These are phyloP conservation scores for Rhinopomastus cyanomelas DNA, from an alignment of 2,113 vertebrate species.

Conservation along the genomic window DNA sequence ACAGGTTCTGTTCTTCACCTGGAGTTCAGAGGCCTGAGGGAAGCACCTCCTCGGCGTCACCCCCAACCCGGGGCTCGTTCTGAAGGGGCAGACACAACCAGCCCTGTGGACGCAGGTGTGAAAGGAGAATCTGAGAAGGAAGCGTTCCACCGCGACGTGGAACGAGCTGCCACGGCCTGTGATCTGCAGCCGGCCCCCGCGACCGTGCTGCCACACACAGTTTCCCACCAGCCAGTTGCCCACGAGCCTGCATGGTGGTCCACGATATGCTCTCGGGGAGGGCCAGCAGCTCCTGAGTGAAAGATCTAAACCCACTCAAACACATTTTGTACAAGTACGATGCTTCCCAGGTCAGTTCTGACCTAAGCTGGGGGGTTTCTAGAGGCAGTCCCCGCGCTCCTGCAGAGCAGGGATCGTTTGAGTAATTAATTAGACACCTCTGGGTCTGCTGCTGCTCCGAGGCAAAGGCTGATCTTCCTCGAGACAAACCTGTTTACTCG, in stretches of 20 bases:
- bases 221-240: not conserved
- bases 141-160: not conserved
- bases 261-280: not conserved
- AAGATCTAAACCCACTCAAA: not conserved
- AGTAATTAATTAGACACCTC: not conserved
- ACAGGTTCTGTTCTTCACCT: not conserved
- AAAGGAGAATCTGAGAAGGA: not conserved
- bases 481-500: not conserved
- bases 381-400: not conserved
- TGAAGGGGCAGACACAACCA: fast-evolving
- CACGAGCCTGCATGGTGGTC: slow-evolving; percentile 15
- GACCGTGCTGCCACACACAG: not conserved
- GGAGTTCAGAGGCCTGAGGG: not conserved
- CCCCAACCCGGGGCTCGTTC: not conserved
- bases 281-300: not conserved
- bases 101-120: not conserved
- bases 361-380: not conserved
- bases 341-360: not conserved
- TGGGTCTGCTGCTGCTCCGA: not conserved
- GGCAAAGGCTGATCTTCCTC: not conserved
- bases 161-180: not conserved
- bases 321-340: not conserved
- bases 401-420: not conserved
- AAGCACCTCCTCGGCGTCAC: not conserved
- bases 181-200: not conserved